Base-by-base conservation (phyloP, 2,888 invertebrate species). In the Allacma fusca region DNA sequence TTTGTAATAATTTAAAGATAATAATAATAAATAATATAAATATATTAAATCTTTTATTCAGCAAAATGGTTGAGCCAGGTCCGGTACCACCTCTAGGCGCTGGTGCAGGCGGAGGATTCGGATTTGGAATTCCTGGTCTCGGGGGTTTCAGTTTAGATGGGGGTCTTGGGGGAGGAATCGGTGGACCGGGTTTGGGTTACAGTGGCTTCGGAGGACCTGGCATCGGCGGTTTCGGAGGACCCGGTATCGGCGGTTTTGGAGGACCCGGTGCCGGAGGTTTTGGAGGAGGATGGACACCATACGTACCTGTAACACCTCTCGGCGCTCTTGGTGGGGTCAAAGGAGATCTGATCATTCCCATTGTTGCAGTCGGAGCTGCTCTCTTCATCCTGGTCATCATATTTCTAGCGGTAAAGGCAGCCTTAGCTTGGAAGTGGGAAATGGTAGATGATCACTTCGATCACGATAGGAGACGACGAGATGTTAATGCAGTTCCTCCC, bases 271-370 rank as follows among this genome's bases (percentile, higher is more conserved):
- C 79, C 0, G 43, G 68, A 28, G 75, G 77, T 21, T 80, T 76
- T n/a, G 77, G 74, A 1, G 78, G 80, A 0, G 79, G 72, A 34
- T 82, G 78, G 34, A 80, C 77, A 24, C 82, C 82, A 16, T 84
- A 84, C 43, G 74, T 84, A 16, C 84, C 84, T 19, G 76, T 80
- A 0, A 84, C 84, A 16, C 84, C 84, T 9, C 57, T 84, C 16
- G 84, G 84, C 21, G 79, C 81, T 16, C 65, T 82, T 19, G 80
- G 79, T 70, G 83, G 81, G 19, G 71, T 82, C 28, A 84, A 84
- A 80, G 84, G 84, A 44, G 84, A 84, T 74, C 75, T 84, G 23
- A 73, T 84, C 7, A 78, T 82, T 0, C 84, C 84, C 0, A 83
- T 84, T 16, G 82, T 84, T 1, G 81, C 80, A 1, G 81, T 84